Evolutionary conservation across 2,888 invertebrate genomes (phyloP), one percentile per base, ranked within the genome.

Genomic region (Xylota sylvarum): DNA sequence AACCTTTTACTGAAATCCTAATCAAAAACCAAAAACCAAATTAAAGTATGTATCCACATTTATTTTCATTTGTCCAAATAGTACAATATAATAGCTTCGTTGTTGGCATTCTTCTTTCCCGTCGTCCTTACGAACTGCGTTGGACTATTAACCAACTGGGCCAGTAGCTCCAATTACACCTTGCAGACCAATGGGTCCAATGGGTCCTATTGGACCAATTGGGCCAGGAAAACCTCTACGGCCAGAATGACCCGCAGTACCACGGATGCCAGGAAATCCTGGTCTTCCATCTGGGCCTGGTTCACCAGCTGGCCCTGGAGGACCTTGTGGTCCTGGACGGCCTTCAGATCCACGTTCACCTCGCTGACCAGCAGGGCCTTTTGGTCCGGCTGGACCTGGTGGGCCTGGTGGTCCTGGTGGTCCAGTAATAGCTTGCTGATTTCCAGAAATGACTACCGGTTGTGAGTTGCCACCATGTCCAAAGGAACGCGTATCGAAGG

Each of bases 331-430:
- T 17, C 85, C 85, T 9, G 65, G 40, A 12, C 85, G 50, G 4
- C 85, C 85, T n/a, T 80, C 85, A 9, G 50, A 17, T 5, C 85
- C 85, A 12, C 80, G 85, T 46, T 80, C 76, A 5, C 80, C 85
- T 3, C 72, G 58, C 7, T 30, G 35, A 5, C 88, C 88, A 0
- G 67, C 7, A 10, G 76, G 65, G 3, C 85, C 85, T 9, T 65
- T 70, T 4, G 82, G 76, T 4, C 88, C 87, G 6, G 52, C 19
- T 35, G 50, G 64, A 14, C 88, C 88, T 2, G 84, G 50, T 2
- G 87, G 76, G 17, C 88, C 88, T 43, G 88, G 87, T 17, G 79
- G 82, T 48, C 87, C 88, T 5, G 88, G 87, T 9, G 84, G 84
- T 30, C 88, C 85, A 27, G 76, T 67, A 19, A 48, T 65, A 0